phyloP scores from a whole-genome alignment of 2,888 invertebrate species.

The Xanthorhoe designata region DNA sequence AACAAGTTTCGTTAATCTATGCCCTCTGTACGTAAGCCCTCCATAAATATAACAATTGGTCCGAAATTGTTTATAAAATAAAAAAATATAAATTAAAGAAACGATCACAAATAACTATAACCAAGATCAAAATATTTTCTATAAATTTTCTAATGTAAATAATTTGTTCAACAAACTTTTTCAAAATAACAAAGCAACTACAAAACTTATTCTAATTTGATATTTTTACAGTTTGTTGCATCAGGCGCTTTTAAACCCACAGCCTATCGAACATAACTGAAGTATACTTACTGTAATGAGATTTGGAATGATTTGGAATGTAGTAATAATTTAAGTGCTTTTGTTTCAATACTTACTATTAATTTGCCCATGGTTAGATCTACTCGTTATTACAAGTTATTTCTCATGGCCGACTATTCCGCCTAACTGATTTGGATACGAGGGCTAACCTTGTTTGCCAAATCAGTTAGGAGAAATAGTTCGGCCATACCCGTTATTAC shows the following conservation, averaged over 20 bases:
- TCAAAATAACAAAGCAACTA: conserved; percentile 15
- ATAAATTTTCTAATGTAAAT: conserved; percentile 7
- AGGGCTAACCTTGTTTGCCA: too few relatives aligned
- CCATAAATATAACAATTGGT: conserved; percentile 38
- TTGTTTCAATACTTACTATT: conserved; percentile 12
- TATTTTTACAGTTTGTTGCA: conserved; percentile 19
- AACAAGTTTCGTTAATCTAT: conserved; percentile 6
- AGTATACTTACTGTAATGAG: conserved; percentile 5
- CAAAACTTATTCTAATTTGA: conserved; percentile 17
- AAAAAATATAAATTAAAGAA: conserved; percentile 31
- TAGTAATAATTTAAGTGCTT: conserved; percentile 1
- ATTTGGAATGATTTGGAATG: conserved; percentile 33
- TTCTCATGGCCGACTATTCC: too few relatives aligned
- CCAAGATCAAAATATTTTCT: conserved; percentile 27
- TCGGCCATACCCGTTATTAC: background rate
- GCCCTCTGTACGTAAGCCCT: background rate
- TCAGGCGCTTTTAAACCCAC: conserved; percentile 35
- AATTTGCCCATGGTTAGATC: conserved; percentile 11
- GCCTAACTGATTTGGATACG: too few relatives aligned
- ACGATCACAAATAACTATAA: conserved; percentile 22
- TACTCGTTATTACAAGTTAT: too few relatives aligned
- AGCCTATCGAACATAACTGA: conserved; percentile 8
- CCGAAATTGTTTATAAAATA: conserved; percentile 33
- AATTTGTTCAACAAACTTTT: conserved; percentile 18
- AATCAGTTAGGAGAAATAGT: too few relatives aligned